phyloP scores from a whole-genome alignment of 2,888 invertebrate genomes.

The Prenolepis imparis region DNA sequence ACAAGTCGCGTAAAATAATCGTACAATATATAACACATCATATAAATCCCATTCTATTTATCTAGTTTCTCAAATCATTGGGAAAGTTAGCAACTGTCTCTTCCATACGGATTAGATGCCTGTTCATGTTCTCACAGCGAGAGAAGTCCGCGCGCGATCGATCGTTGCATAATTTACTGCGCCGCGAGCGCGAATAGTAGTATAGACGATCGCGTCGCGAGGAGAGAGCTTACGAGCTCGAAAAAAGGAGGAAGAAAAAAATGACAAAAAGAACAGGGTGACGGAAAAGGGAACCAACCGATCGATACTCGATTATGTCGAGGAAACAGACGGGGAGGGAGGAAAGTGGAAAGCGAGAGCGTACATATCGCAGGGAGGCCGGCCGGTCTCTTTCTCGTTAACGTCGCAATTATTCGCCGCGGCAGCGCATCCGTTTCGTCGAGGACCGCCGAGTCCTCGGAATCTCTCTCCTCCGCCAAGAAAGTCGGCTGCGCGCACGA shows the following conservation, averaged over 20 bases:
- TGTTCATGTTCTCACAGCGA: constrained; percentile 29
- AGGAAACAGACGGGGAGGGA: background rate
- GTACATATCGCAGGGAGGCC: background rate
- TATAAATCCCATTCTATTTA: constrained; percentile 14
- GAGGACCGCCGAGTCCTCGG: constrained; percentile 64
- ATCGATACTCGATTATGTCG: constrained; percentile 40
- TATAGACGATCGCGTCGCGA: constrained; percentile 40
- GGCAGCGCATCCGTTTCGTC: constrained; percentile 62
- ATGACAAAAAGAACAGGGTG: constrained; percentile 14
- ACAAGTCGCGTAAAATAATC: background rate
- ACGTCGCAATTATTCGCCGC: constrained; percentile 42
- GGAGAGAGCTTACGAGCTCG: constrained; percentile 39
- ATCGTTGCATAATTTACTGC: constrained; percentile 53
- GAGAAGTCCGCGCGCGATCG: constrained; percentile 44
- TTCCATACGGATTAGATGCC: constrained; percentile 28
- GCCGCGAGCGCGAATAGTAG: constrained; percentile 18
- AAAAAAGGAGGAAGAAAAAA: background rate
- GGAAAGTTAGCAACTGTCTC: constrained; percentile 39
- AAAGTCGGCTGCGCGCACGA: constrained; percentile 53
- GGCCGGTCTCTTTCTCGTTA: constrained; percentile 14
- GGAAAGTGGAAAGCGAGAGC: background rate
- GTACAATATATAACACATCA: background rate
- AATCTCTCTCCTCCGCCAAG: constrained; percentile 53
- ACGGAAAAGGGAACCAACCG: background rate
- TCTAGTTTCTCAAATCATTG: constrained; percentile 18